These are phyloP conservation scores for Cerceris ruficornis DNA, from an alignment of 2,888 invertebrate species.

Conservation along the genomic window DNA sequence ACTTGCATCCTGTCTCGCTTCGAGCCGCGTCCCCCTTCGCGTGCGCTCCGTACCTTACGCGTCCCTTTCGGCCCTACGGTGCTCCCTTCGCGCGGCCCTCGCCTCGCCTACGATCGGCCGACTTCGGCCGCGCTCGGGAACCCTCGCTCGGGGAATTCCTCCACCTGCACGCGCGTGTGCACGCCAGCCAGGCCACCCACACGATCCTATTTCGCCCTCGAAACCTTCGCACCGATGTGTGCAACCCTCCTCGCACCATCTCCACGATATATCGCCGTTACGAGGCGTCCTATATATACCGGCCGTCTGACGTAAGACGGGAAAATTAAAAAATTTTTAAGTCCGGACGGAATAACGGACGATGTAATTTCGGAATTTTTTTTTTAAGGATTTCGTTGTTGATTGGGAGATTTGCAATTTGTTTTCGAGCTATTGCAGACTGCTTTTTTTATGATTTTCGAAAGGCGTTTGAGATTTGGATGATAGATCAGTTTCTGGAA, in stretches of 20 bases:
- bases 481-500: too few relatives aligned
- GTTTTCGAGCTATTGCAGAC: too few relatives aligned
- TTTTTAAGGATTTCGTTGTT: neutral
- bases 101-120: conserved; percentile 35
- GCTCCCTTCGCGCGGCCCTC: conserved; percentile 8
- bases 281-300: neutral
- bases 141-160: conserved; percentile 39
- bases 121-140: conserved; percentile 43
- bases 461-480: too few relatives aligned
- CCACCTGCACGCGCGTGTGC: conserved; percentile 35
- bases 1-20: conserved; percentile 30
- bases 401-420: neutral
- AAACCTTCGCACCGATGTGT: conserved; percentile 30
- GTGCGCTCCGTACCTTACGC: conserved; percentile 30
- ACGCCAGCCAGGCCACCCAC: conserved; percentile 1
- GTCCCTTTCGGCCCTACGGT: conserved; percentile 18
- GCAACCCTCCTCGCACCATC: conserved; percentile 33
- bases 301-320: neutral
- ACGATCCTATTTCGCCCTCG: conserved; percentile 24
- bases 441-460: too few relatives aligned
- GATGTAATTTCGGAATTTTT: neutral
- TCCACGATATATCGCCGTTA: conserved; percentile 8
- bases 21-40: conserved; percentile 51
- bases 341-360: neutral
- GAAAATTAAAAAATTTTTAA: conserved; percentile 3